phyloP scores from a whole-genome alignment of 2,113 vertebrate genomes.

The Gavialis gangeticus region DNA sequence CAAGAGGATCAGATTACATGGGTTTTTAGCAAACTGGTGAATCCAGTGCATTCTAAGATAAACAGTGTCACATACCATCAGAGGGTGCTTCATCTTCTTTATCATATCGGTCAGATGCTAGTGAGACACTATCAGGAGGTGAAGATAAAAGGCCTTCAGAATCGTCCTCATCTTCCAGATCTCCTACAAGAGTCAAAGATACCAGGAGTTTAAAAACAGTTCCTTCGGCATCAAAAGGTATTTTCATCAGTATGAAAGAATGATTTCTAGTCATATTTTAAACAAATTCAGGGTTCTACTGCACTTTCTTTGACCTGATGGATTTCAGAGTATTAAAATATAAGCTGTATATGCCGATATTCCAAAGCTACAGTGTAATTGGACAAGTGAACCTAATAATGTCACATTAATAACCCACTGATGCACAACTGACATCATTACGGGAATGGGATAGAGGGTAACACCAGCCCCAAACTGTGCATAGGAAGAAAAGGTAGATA shows the following conservation, averaged over 20 bases:
- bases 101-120: slow-evolving; percentile 89
- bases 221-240: not conserved
- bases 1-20: not conserved
- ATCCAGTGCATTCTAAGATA: slow-evolving; percentile 1
- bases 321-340: rapidly evolving
- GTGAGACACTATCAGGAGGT: slow-evolving; percentile 85
- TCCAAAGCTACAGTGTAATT: not conserved
- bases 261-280: not conserved
- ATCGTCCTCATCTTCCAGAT: slow-evolving; percentile 84
- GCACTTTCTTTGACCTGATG: rapidly evolving
- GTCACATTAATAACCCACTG: not conserved
- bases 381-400: rapidly evolving
- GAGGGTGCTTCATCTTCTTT: slow-evolving; percentile 88
- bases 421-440: not conserved
- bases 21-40: slow-evolving; percentile 34
- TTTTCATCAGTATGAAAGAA: not conserved
- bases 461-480: not conserved
- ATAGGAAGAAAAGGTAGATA: too few species aligned
- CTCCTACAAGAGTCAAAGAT: slow-evolving; percentile 74
- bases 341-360: rapidly evolving
- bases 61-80: slow-evolving; percentile 86
- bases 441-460: rapidly evolving
- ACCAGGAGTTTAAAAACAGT: not conserved
- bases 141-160: slow-evolving; percentile 81
- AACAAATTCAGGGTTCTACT: not conserved